phyloP scores from a whole-genome alignment of 2,888 invertebrate species.

The Himalopsyche japonica region DNA sequence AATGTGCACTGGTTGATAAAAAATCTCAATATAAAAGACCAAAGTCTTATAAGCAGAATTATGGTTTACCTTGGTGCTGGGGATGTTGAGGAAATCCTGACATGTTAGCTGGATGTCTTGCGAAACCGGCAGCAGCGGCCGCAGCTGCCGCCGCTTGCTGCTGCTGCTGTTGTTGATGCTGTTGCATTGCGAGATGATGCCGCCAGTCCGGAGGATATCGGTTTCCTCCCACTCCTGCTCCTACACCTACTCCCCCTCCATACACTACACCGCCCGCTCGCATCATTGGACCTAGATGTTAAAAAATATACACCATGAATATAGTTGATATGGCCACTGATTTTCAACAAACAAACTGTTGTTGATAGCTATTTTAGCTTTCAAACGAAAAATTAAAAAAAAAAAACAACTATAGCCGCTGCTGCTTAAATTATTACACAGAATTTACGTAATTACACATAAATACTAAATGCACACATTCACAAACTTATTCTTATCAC shows the following conservation, averaged over 20 bases:
- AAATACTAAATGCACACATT: too few species aligned
- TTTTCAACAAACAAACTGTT: too few species aligned
- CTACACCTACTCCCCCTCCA: constrained; percentile 45
- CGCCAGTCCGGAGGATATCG: constrained; percentile 52
- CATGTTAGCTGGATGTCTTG: constrained; percentile 32
- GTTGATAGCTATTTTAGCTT: too few species aligned
- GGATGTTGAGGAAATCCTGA: constrained; percentile 54
- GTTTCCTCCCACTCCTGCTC: constrained; percentile 45
- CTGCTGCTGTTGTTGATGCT: constrained; percentile 48
- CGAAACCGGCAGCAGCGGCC: constrained; percentile 5
- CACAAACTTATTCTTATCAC: too few species aligned
- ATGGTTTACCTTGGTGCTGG: constrained; percentile 52
- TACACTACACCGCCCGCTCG: constrained; percentile 57
- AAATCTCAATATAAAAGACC: neutral
- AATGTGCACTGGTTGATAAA: neutral
- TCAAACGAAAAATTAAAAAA: too few species aligned
- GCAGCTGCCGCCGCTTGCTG: neutral
- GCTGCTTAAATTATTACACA: too few species aligned
- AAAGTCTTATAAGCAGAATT: neutral
- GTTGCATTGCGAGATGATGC: constrained; percentile 65
- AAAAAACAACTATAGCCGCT: too few species aligned
- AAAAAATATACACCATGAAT: neutral
- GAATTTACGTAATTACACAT: too few species aligned
- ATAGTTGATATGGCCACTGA: too few species aligned
- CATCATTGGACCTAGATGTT: constrained; percentile 66